Base-by-base conservation (phyloP, 2,888 invertebrate genomes). In the Ectemnius continuus region DNA sequence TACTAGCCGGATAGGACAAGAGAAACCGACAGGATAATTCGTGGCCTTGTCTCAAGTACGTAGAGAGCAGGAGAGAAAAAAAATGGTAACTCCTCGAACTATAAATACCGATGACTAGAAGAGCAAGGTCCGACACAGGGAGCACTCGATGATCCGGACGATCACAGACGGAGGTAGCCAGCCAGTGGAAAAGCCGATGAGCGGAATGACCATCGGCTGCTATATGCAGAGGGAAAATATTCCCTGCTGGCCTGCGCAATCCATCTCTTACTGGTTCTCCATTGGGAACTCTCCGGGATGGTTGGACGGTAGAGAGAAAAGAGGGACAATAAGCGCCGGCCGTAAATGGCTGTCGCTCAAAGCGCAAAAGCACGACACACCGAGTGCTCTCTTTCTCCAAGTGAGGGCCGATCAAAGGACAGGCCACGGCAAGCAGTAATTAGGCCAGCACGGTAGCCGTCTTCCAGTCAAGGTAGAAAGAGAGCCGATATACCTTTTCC, bases 261-360 rank as follows among this genome's bases (percentile, higher is more conserved):
- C 52, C 52, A 52, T 52, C 52, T 36, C 36, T 52, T 52, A 52
- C 52, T 52, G 8, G 5, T 14, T 16, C n/a, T 16, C 52, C 52
- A 16, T 52, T 16, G 5, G 52, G 16, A 52, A 52, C 52, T 11
- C 52, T 6, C 52, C 52, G 52, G 16, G 52, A 4, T 16, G 14
- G 52, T 16, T 52, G 52, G 16, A 14, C n/a, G 36, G 36, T 36
- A 36, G 36, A 36, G 36, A 52, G 1, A 16, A 52, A 52, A 52
- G 52, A 14, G 52, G 52, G 16, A 52, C 52, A 52, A 52, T 52
- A 52, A 52, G 36, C 36, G 2, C n/a, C 52, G 16, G 52, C 52
- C 52, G 52, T 52, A 52, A 52, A 52, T 52, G 52, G 52, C 52
- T 52, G n/a, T 52, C 52, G 14, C 52, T 14, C 16, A 52, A 16